Evolutionary conservation across 1,140 invertebrate species (phyloP).

Genomic region (Rhopalosiphum padi): DNA sequence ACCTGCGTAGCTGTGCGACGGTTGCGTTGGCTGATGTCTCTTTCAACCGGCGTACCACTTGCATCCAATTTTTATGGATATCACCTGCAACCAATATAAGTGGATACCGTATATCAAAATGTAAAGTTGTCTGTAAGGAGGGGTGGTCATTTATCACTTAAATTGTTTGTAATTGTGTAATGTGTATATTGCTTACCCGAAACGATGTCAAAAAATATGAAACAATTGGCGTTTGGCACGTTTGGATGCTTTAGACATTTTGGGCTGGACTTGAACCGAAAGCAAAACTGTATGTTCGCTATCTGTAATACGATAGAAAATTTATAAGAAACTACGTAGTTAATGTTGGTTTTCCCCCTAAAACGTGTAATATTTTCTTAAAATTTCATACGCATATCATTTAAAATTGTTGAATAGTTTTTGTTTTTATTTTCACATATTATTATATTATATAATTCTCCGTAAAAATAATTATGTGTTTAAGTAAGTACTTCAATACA

Average conservation of each 20-base stretch:
- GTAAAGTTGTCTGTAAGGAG: not conserved
- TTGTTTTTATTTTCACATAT: too few species aligned
- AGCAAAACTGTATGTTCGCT: conserved; percentile 52
- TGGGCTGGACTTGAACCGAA: conserved; percentile 39
- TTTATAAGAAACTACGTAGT: not conserved
- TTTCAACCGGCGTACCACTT: conserved; percentile 48
- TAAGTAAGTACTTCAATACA: not conserved
- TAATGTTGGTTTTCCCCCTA: not conserved
- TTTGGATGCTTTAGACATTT: conserved; percentile 49
- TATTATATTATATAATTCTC: too few species aligned
- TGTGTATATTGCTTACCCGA: conserved; percentile 20
- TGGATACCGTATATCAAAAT: not conserved
- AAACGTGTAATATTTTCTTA: not conserved
- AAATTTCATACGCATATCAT: not conserved
- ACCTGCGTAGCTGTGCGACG: not conserved
- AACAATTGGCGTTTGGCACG: conserved; percentile 48
- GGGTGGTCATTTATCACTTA: not conserved
- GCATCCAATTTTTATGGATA: conserved; percentile 48
- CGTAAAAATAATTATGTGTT: not conserved
- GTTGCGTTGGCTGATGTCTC: conserved; percentile 34
- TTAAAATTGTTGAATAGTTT: too few species aligned
- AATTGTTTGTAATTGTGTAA: not conserved
- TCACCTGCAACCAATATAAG: not conserved
- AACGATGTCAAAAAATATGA: conserved; percentile 48
- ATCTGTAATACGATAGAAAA: conserved; percentile 21